A percentile compares a stretch with the other conserved stretches of the same genome.
Conservation (phyloP, 2,113 vertebrate species). For the Dryoscopus gambensis region DNA sequence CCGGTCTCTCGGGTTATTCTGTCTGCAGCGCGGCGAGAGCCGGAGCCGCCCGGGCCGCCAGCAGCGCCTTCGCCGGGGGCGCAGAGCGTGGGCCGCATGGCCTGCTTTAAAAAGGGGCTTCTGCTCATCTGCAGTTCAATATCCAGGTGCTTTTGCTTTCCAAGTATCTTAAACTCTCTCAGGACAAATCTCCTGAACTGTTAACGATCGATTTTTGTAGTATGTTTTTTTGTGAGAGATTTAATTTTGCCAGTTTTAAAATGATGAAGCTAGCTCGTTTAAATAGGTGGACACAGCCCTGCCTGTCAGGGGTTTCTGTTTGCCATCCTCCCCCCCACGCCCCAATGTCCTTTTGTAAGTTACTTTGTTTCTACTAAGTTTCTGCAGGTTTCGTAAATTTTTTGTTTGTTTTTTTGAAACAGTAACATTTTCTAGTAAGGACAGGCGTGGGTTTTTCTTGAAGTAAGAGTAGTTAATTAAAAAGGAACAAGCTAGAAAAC, state of each 20-base stretch:
- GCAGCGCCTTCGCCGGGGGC: background rate
- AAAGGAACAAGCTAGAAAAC: background rate
- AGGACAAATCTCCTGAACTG: background rate
- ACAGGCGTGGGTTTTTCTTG: background rate
- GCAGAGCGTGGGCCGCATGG: accelerated
- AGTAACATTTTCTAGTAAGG: background rate
- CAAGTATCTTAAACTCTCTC: background rate
- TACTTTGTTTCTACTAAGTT: background rate
- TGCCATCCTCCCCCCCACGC: background rate
- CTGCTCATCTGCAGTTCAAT: background rate
- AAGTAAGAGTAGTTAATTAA: background rate
- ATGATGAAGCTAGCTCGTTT: background rate
- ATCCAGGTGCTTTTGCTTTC: background rate
- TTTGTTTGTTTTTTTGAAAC: background rate
- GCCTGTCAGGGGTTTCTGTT: background rate
- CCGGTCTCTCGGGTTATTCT: too few relatives aligned
- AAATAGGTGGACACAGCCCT: background rate
- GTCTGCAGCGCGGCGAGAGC: background rate
- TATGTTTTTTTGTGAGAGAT: background rate
- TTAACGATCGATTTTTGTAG: background rate
- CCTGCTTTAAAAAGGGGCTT: accelerated
- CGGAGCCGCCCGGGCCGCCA: background rate
- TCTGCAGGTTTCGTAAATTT: background rate
- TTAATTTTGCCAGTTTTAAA: background rate
- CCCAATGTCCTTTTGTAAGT: background rate